Conservation (phyloP, 35 echinoderm and acorn worm genomes). For the Ophiothrix spiculata region DNA sequence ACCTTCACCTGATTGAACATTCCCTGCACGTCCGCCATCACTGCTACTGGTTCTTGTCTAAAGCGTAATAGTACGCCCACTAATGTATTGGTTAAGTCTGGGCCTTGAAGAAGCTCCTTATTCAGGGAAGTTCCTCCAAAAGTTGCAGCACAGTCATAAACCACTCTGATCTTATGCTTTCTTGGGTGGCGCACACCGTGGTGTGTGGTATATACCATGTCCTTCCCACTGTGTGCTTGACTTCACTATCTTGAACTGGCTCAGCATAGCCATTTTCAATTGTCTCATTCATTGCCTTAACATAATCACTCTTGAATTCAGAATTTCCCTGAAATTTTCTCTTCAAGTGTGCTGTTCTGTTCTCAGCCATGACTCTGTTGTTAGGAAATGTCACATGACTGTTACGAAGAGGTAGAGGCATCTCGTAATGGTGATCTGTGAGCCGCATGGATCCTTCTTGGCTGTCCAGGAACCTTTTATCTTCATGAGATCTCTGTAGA, state of each 20-base stretch:
- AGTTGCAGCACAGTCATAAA: constrained; percentile 52
- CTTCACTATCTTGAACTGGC: constrained; percentile 1
- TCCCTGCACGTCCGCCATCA: constrained; percentile 34
- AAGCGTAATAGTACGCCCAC: constrained; percentile 51
- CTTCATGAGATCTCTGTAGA: constrained; percentile 39
- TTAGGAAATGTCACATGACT: constrained; percentile 22
- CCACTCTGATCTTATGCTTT: constrained; percentile 41
- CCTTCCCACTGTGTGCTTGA: neutral
- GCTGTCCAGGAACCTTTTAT: constrained; percentile 32
- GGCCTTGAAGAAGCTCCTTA: constrained; percentile 45
- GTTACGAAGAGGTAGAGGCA: constrained; percentile 44
- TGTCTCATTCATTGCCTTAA: constrained; percentile 18
- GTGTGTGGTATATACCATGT: constrained; percentile 55
- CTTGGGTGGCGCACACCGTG: constrained; percentile 34
- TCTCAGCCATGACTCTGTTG: constrained; percentile 44
- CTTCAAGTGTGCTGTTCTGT: constrained; percentile 13
- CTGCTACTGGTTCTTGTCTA: constrained; percentile 9
- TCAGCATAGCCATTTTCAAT: constrained; percentile 44
- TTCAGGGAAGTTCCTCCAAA: constrained; percentile 52
- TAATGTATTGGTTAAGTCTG: constrained; percentile 46
- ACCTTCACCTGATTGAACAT: constrained; percentile 65
- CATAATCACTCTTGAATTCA: constrained; percentile 11
- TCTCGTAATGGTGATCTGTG: constrained; percentile 58
- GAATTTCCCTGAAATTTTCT: constrained; percentile 46
- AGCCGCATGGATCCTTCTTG: constrained; percentile 13